These are phyloP conservation scores for Cantharis lateralis DNA, from an alignment of 2,888 invertebrate genomes.

Conservation along the genomic window DNA sequence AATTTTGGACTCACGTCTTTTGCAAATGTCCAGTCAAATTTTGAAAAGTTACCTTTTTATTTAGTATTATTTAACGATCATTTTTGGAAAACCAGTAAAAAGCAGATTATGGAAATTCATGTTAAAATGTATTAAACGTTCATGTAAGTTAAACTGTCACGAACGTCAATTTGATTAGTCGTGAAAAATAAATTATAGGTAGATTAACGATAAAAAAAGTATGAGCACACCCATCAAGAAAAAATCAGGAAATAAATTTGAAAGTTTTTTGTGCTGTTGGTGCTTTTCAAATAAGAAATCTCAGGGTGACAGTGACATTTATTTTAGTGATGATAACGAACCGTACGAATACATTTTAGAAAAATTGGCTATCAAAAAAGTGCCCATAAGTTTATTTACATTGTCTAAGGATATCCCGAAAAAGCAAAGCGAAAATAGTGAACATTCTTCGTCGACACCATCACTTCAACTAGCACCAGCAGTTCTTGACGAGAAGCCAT, in stretches of 20 bases:
- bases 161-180: not conserved
- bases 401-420: conserved; percentile 1
- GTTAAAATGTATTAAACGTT: not conserved
- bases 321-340: conserved; percentile 29
- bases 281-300: conserved; percentile 14
- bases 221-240: not conserved
- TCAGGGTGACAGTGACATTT: conserved; percentile 5
- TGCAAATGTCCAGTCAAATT: too few relatives aligned
- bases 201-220: not conserved
- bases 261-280: conserved; percentile 12
- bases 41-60: too few relatives aligned
- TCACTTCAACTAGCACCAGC: not conserved
- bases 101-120: not conserved
- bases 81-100: too few relatives aligned
- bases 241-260: not conserved
- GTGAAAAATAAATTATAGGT: not conserved
- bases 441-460: not conserved
- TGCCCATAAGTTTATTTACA: conserved; percentile 37
- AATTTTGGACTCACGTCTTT: too few relatives aligned
- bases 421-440: not conserved
- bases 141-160: not conserved
- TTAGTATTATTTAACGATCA: too few relatives aligned
- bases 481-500: conserved; percentile 14
- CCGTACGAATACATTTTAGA: conserved; percentile 40
- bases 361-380: conserved; percentile 37